A percentile compares a stretch with the other conserved stretches of the same genome.
Evolutionary conservation across 2,113 vertebrate genomes (phyloP).

Genomic region (Rhinoptilus africanus): DNA sequence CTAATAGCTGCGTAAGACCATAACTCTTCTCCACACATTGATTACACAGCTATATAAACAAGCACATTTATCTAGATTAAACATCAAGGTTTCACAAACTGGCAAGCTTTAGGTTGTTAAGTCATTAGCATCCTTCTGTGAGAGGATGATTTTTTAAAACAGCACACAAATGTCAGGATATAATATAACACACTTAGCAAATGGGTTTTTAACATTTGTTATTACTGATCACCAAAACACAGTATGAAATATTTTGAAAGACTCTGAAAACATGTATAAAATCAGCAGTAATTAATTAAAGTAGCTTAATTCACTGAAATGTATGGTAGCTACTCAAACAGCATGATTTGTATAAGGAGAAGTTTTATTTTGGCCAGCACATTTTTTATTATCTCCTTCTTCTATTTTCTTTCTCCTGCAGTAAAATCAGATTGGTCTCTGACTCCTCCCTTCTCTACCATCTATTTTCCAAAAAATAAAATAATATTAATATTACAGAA

Average conservation of each 20-base stretch:
- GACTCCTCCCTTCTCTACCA: background rate
- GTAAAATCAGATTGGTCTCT: background rate
- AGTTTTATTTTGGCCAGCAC: background rate
- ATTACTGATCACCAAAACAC: background rate
- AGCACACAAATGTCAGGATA: background rate
- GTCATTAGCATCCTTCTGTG: conserved; percentile 22
- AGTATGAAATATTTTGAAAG: background rate
- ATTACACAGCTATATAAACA: conserved; percentile 38
- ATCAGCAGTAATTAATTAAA: background rate
- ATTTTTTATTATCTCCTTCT: background rate
- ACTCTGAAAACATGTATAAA: background rate
- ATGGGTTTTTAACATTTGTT: background rate
- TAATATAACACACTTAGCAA: background rate
- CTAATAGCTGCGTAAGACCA: conserved; percentile 16
- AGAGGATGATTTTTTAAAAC: conserved; percentile 16
- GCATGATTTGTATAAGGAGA: background rate
- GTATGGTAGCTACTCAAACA: background rate
- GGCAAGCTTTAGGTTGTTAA: conserved; percentile 26
- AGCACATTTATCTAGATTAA: conserved; percentile 64
- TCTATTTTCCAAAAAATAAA: background rate
- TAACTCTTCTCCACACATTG: conserved; percentile 44
- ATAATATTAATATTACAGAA: background rate
- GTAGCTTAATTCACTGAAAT: background rate
- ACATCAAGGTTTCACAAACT: conserved; percentile 15
- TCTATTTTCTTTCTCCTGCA: background rate